phyloP scores from a whole-genome alignment of 2,797 vertebrate species.

The Eutrigla gurnardus region DNA sequence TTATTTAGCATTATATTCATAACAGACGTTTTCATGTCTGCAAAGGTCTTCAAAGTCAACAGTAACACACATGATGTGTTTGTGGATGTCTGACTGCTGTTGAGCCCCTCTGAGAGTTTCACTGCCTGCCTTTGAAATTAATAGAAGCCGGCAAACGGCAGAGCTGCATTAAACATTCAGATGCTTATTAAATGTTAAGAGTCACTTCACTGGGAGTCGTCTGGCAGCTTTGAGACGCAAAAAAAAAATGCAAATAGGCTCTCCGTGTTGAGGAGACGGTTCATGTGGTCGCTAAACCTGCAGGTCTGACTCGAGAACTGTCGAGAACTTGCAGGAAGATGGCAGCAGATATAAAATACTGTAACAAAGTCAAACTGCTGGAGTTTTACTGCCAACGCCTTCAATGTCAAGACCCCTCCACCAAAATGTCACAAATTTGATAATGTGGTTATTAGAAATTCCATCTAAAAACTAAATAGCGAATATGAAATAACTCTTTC shows the following conservation, averaged over 20 bases:
- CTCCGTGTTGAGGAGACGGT: not conserved
- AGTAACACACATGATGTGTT: not conserved
- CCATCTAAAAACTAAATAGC: too few species aligned
- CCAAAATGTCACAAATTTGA: too few species aligned
- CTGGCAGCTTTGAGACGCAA: conserved; percentile 2
- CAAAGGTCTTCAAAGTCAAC: not conserved
- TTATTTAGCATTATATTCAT: too few species aligned
- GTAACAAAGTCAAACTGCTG: not conserved
- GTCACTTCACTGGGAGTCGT: conserved; percentile 14
- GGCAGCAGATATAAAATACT: not conserved
- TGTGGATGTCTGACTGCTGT: not conserved
- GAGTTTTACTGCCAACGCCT: not conserved
- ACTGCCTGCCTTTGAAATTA: conserved; percentile 22
- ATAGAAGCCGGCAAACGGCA: conserved; percentile 41
- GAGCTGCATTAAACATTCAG: conserved; percentile 59
- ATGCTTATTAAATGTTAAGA: conserved; percentile 61
- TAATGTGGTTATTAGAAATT: too few species aligned
- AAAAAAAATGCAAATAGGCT: conserved; percentile 21
- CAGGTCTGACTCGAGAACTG: conserved; percentile 15
- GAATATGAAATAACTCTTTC: too few species aligned
- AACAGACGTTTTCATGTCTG: not conserved
- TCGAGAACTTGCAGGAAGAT: not conserved
- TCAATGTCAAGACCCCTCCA: not conserved
- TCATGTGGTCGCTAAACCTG: not conserved
- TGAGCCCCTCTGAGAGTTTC: not conserved